Evolutionary conservation across 2,113 vertebrate species (phyloP), one percentile per base, ranked within the genome.

Genomic region (Lynx canadensis): DNA sequence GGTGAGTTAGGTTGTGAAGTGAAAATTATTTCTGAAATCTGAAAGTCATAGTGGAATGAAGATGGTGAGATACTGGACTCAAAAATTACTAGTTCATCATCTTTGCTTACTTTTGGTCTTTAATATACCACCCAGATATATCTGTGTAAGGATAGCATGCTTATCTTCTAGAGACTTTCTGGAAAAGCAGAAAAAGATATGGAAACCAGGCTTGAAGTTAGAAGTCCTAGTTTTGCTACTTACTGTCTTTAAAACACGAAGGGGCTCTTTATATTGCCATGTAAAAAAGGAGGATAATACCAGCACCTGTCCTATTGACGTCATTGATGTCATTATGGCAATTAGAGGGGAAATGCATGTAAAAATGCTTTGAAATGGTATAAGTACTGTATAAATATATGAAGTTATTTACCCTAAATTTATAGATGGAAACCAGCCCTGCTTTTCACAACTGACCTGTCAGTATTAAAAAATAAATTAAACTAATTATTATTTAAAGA

Each of bases 401-500:
- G 21, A 60, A 74, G 31, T 71, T 69, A 60, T 65, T 55, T 55
- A 36, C 57, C 57, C n/a, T 36, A 14, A 3, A 33, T 90, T 89
- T 52, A n/a, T 63, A 57, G 60, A 63, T 78, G 65, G 31, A 87
- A 52, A 2, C 1, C 38, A 48, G 27, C 69, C 36, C 41, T 36
- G 9, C 76, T 73, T 88, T 81, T 88, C 21, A 31, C 55, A 50
- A 80, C 80, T 79, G 25, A 3, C 18, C 36, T 38, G 45, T 45
- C 0, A 65, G 16, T 60, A 65, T 84, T 79, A 74, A 82, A 55
- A 73, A 92, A 68, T 0, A 91, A 79, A n/a, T 31, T 8, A 69
- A 88, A 23, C 11, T 55, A 71, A 19, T 76, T 52, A 36, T 91
- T 94, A 50, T n/a, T 82, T 92, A 91, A 94, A 89, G 69, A 50